Percentiles rank a stretch among this genome's conserved stretches.
phyloP scores from a whole-genome alignment of 2,113 vertebrate genomes.

The Nibea coibor region DNA sequence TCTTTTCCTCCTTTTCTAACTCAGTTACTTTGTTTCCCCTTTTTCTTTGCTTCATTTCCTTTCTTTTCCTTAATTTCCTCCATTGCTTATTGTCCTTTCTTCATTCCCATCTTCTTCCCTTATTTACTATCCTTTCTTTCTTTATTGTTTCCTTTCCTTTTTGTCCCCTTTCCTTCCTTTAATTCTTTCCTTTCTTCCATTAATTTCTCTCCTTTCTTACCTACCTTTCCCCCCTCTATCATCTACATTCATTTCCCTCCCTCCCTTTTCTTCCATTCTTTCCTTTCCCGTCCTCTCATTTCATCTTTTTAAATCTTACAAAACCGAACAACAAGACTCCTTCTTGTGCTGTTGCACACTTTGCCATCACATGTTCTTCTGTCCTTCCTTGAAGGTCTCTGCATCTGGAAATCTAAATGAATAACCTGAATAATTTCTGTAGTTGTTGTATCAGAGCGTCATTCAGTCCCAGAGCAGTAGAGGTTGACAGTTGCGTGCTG shows the following conservation, averaged over 20 bases:
- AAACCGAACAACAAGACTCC: background rate
- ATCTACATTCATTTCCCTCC: background rate
- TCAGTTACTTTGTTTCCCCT: no score
- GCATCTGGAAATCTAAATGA: background rate
- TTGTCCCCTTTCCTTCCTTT: background rate
- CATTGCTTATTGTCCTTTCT: no score
- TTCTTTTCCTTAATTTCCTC: no score
- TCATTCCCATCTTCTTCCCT: no score
- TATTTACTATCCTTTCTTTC: background rate
- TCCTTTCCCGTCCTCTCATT: background rate
- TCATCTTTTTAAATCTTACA: background rate
- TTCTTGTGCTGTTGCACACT: background rate
- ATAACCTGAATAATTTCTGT: no score
- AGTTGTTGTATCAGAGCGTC: background rate
- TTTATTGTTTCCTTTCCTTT: no score
- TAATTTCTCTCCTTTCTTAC: background rate
- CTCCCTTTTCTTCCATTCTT: background rate
- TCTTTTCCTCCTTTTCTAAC: no score
- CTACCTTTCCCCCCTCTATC: background rate
- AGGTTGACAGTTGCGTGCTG: conserved; percentile 4
- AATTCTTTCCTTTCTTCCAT: background rate
- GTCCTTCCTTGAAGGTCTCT: background rate
- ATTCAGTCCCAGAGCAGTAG: background rate
- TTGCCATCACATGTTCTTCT: background rate
- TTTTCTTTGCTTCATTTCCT: no score